phyloP scores from a whole-genome alignment of 2,113 vertebrate genomes.

The Phocoena phocoena region DNA sequence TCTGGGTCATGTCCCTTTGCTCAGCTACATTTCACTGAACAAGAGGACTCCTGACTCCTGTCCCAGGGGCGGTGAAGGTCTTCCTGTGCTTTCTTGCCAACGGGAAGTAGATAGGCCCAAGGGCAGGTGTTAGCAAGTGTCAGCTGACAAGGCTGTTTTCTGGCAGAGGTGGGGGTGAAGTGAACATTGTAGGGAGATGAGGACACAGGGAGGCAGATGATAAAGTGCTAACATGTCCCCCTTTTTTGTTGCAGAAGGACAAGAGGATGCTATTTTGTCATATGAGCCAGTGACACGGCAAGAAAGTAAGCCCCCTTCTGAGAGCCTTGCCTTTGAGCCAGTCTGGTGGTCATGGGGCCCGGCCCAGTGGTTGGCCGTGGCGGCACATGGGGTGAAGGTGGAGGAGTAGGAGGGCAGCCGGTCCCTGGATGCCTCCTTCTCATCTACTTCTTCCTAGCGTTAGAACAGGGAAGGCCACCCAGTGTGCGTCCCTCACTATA shows the following conservation, averaged over 20 bases:
- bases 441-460: background rate
- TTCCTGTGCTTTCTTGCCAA: background rate
- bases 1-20: background rate
- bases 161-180: background rate
- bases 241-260: constrained; percentile 91
- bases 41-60: background rate
- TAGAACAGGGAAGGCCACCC: background rate
- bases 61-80: background rate
- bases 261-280: constrained; percentile 97
- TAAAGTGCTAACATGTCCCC: constrained; percentile 57
- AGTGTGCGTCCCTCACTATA: background rate
- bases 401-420: background rate
- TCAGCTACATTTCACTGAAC: background rate
- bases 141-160: background rate
- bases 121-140: background rate
- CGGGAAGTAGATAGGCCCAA: background rate
- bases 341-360: background rate
- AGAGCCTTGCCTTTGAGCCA: background rate
- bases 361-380: background rate
- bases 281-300: constrained; percentile 98
- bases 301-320: constrained; percentile 93
- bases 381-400: background rate
- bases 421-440: background rate
- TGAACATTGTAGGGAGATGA: background rate
- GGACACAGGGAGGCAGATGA: background rate